Conservation (phyloP, 2,888 invertebrate species). For the Allygus modestus region DNA sequence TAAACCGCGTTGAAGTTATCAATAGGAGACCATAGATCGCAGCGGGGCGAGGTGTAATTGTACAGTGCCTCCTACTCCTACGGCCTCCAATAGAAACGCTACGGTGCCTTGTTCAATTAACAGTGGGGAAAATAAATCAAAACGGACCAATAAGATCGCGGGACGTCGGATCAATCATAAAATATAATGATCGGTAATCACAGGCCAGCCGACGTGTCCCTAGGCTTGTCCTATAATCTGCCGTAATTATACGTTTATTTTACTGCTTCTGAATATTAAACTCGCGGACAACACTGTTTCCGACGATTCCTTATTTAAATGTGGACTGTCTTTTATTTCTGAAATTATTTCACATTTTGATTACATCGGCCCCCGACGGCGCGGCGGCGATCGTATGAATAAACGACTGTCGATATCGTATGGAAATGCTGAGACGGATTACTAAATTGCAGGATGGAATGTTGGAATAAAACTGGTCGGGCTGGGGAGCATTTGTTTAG, state of each 20-base stretch:
- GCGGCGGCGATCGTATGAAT: constrained; percentile 34
- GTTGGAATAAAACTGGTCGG: not conserved
- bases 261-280: constrained; percentile 62
- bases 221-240: constrained; percentile 60
- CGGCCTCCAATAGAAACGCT: constrained; percentile 29
- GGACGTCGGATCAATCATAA: constrained; percentile 61
- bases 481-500: not conserved
- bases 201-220: constrained; percentile 46
- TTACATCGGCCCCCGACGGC: constrained; percentile 50
- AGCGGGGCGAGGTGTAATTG: not conserved
- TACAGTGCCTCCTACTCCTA: constrained; percentile 13
- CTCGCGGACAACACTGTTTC: constrained; percentile 59
- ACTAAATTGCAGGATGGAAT: constrained; percentile 14
- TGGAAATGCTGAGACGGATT: constrained; percentile 37
- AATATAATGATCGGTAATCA: constrained; percentile 62
- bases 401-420: constrained; percentile 36
- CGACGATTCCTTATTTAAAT: constrained; percentile 59
- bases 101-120: constrained; percentile 62
- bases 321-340: constrained; percentile 54
- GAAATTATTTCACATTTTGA: constrained; percentile 53
- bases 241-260: constrained; percentile 58
- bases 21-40: constrained; percentile 47
- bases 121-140: constrained; percentile 62
- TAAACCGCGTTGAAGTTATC: constrained; percentile 51
- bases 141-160: constrained; percentile 57